Percentiles rank a stretch among this genome's conserved stretches.
Conservation (phyloP, 1,140 invertebrate genomes). For the Lasaia peninsularis region DNA sequence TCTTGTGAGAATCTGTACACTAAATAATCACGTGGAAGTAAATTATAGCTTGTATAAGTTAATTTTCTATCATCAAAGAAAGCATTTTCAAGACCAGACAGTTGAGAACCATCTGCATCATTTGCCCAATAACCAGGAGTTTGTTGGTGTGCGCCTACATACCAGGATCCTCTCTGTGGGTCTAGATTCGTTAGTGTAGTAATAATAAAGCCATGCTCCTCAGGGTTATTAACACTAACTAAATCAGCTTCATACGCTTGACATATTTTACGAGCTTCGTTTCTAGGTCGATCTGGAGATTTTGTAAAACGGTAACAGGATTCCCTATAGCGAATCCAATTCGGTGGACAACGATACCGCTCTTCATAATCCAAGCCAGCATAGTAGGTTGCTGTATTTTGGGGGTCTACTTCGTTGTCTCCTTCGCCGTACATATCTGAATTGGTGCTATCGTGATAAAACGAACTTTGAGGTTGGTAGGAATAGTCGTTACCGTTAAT, state of each 20-base stretch:
- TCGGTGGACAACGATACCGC: slow-evolving; percentile 84
- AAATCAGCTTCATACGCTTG: slow-evolving; percentile 89
- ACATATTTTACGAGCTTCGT: slow-evolving; percentile 89
- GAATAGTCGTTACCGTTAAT: slow-evolving; percentile 54
- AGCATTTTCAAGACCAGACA: slow-evolving; percentile 89
- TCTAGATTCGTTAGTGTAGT: slow-evolving; percentile 87
- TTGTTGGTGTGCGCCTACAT: slow-evolving; percentile 86
- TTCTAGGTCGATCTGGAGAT: slow-evolving; percentile 86
- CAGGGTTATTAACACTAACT: slow-evolving; percentile 86
- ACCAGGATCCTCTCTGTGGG: slow-evolving; percentile 92
- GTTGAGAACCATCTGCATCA: slow-evolving; percentile 86
- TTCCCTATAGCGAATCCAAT: slow-evolving; percentile 87
- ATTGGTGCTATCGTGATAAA: slow-evolving; percentile 52
- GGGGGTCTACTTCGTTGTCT: slow-evolving; percentile 60
- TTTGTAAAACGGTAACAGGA: slow-evolving; percentile 93
- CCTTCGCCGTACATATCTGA: slow-evolving; percentile 50
- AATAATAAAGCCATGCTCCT: slow-evolving; percentile 92
- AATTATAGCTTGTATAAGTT: slow-evolving; percentile 71
- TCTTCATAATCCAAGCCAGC: slow-evolving; percentile 66
- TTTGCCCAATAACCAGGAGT: slow-evolving; percentile 89
- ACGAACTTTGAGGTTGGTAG: slow-evolving; percentile 55
- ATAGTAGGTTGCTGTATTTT: slow-evolving; percentile 55
- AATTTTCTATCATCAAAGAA: slow-evolving; percentile 81
- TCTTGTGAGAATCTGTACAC: slow-evolving; percentile 84
- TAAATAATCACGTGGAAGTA: slow-evolving; percentile 75